These are phyloP conservation scores for Gallinago undulata DNA, from an alignment of 2,113 vertebrate genomes.

Conservation along the genomic window DNA sequence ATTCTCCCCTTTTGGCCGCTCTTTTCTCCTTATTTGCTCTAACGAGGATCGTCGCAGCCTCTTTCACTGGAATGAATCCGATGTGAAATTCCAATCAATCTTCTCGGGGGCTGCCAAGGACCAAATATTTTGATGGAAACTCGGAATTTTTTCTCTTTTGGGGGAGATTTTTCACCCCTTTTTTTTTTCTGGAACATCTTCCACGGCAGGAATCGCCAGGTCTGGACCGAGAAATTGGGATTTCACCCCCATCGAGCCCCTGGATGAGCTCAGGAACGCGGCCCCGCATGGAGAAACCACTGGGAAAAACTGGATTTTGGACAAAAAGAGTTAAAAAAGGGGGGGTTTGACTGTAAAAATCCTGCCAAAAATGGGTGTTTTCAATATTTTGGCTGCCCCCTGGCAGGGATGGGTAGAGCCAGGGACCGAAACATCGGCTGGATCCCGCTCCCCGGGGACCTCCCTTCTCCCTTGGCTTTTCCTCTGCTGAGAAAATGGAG, in stretches of 20 bases:
- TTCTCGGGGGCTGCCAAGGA: background rate
- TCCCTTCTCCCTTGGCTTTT: background rate
- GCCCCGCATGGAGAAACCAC: background rate
- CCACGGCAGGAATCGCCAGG: background rate
- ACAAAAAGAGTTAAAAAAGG: background rate
- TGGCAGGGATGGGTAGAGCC: fast-evolving
- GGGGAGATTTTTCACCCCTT: background rate
- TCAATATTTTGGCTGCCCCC: background rate
- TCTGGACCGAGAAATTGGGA: background rate
- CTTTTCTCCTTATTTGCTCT: background rate
- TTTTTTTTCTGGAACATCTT: background rate
- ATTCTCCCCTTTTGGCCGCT: background rate
- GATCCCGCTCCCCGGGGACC: fast-evolving
- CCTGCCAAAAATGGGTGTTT: background rate
- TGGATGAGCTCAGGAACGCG: fast-evolving
- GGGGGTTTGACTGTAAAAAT: fast-evolving
- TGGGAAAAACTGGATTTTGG: background rate
- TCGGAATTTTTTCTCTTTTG: background rate
- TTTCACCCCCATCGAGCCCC: background rate
- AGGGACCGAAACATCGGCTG: fast-evolving
- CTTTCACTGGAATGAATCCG: background rate
- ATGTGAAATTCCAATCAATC: background rate
- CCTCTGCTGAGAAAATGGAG: background rate
- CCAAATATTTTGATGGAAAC: background rate
- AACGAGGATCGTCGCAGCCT: background rate